Percentiles rank a stretch among this genome's conserved stretches.
Evolutionary conservation across 2,888 invertebrate species (phyloP).

Genomic region (Melangyna quadrimaculata): DNA sequence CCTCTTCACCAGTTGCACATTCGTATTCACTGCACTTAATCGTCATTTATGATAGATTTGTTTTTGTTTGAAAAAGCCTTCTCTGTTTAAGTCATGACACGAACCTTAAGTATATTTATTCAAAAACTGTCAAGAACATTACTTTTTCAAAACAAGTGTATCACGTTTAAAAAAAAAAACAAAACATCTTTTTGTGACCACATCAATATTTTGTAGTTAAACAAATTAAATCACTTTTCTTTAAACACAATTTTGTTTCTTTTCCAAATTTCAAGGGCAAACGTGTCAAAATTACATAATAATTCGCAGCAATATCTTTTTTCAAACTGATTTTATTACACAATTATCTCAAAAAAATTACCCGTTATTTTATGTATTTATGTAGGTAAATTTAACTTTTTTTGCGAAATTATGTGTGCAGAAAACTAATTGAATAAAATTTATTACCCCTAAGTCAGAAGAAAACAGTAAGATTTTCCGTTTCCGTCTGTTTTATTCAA

Average conservation of each 20-base stretch:
- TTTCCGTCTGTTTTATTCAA: conserved; percentile 59
- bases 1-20: conserved; percentile 70
- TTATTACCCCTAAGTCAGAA: background rate
- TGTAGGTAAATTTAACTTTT: background rate
- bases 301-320: background rate
- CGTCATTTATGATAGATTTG: conserved; percentile 59
- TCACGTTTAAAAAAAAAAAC: background rate
- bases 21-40: conserved; percentile 68
- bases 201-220: background rate
- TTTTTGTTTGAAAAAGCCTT: background rate
- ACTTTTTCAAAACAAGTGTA: too few species aligned
- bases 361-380: background rate
- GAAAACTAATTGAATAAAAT: background rate
- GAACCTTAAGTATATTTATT: background rate
- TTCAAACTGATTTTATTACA: background rate
- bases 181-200: background rate
- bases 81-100: conserved; percentile 41
- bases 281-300: conserved; percentile 43
- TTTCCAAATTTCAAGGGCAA: conserved; percentile 38
- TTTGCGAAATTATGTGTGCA: background rate
- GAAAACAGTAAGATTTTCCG: background rate
- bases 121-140: conserved; percentile 33
- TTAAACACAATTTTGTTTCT: background rate
- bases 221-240: background rate
- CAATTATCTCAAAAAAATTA: background rate